Evolutionary conservation across 2,888 invertebrate species (phyloP).

Genomic region (Epistrophe grossulariae): DNA sequence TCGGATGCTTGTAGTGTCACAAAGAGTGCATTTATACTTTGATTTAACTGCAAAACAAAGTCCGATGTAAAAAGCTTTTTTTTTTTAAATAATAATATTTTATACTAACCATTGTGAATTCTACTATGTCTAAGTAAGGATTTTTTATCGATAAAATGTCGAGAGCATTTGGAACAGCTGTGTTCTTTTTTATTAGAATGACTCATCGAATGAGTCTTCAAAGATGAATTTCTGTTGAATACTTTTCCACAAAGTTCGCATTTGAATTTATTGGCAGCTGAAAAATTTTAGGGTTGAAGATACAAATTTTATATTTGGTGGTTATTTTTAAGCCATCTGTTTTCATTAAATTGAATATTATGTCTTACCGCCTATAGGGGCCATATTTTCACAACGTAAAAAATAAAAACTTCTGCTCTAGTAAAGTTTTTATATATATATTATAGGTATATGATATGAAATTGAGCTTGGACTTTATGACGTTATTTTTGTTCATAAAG

Average conservation of each 20-base stretch:
- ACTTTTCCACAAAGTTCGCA: slow-evolving; percentile 87
- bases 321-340: too few species aligned
- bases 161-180: slow-evolving; percentile 88
- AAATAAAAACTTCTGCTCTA: too few species aligned
- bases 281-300: neutral
- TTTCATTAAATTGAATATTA: too few species aligned
- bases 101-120: slow-evolving; percentile 87
- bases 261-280: slow-evolving; percentile 84
- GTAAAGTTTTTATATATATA: too few species aligned
- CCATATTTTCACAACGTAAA: too few species aligned
- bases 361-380: too few species aligned
- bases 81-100: neutral
- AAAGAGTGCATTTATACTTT: slow-evolving; percentile 89
- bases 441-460: too few species aligned
- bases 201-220: slow-evolving; percentile 85
- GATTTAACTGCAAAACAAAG: slow-evolving; percentile 85
- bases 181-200: slow-evolving; percentile 85
- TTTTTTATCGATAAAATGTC: slow-evolving; percentile 88
- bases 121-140: slow-evolving; percentile 89
- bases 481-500: too few species aligned
- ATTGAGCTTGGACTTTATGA: too few species aligned
- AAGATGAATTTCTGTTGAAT: slow-evolving; percentile 86
- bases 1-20: slow-evolving; percentile 88
- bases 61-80: neutral
- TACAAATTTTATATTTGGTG: neutral